phyloP scores from a whole-genome alignment of 2,797 vertebrate species.

The Chromobotia macracanthus region DNA sequence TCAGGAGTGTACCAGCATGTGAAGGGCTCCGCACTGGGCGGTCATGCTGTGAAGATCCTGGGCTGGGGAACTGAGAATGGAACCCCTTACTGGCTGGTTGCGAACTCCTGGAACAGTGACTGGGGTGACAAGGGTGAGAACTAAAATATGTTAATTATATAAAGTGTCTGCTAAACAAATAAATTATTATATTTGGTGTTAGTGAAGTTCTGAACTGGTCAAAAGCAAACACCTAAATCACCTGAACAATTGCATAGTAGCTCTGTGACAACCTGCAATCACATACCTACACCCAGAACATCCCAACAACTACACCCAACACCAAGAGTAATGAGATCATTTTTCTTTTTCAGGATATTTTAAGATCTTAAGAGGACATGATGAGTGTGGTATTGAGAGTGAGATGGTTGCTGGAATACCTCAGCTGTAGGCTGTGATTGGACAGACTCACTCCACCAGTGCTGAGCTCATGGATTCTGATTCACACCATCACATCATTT shows the following conservation, averaged over 20 bases:
- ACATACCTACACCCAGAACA: too few species aligned
- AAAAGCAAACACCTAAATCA: neutral
- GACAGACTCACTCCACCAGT: neutral
- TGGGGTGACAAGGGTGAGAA: conserved; percentile 90
- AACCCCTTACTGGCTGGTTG: conserved; percentile 89
- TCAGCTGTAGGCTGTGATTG: conserved; percentile 3
- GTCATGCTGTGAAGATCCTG: conserved; percentile 89
- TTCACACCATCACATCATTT: too few species aligned
- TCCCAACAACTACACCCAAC: too few species aligned
- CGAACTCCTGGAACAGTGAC: conserved; percentile 95
- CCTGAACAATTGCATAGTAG: too few species aligned
- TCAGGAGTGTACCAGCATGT: conserved; percentile 88
- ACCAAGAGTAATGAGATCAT: neutral
- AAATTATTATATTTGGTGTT: too few species aligned
- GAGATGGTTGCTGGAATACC: conserved; percentile 87
- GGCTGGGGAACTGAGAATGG: conserved; percentile 88
- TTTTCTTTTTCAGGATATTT: conserved; percentile 81
- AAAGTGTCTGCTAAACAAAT: too few species aligned
- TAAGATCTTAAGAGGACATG: conserved; percentile 87
- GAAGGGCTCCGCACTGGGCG: conserved; percentile 82
- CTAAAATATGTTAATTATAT: too few species aligned
- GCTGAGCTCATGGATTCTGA: too few species aligned
- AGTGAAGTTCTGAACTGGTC: too few species aligned
- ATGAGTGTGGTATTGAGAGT: conserved; percentile 90
- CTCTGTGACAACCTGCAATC: too few species aligned